phyloP scores from a whole-genome alignment of 1,140 invertebrate genomes.

The Drosophila azteca region DNA sequence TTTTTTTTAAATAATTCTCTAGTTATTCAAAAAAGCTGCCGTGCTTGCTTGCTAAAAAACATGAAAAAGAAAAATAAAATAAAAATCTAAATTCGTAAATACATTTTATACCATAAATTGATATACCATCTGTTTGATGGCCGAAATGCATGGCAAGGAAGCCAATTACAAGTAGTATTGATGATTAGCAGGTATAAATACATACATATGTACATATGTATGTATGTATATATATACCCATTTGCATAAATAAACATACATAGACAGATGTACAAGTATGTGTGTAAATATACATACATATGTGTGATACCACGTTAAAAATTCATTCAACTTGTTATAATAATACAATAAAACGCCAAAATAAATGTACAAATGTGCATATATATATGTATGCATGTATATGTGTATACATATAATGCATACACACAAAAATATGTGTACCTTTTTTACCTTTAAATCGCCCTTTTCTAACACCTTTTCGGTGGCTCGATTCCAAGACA shows the following conservation, averaged over 20 bases:
- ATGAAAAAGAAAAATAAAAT: too few relatives aligned
- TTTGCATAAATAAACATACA: not conserved
- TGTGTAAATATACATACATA: slow-evolving; percentile 14
- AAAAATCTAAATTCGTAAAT: too few relatives aligned
- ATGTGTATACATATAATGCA: slow-evolving; percentile 19
- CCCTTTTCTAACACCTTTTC: slow-evolving; percentile 75
- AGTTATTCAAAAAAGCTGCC: too few relatives aligned
- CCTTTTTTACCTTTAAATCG: slow-evolving; percentile 53
- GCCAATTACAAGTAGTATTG: too few relatives aligned
- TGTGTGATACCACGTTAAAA: not conserved
- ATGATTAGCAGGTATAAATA: not conserved
- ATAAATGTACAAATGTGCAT: too few relatives aligned
- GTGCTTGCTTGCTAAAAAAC: too few relatives aligned
- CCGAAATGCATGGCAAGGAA: too few relatives aligned
- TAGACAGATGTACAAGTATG: not conserved
- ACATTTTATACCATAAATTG: too few relatives aligned
- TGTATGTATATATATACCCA: slow-evolving; percentile 9
- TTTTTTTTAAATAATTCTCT: too few relatives aligned
- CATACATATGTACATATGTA: not conserved
- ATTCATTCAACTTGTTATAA: too few relatives aligned
- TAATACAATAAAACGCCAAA: too few relatives aligned
- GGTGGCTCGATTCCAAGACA: slow-evolving; percentile 59
- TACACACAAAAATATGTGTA: slow-evolving; percentile 27
- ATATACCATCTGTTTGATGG: slow-evolving; percentile 40
- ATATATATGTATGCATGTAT: not conserved